phyloP scores from a whole-genome alignment of 2,797 vertebrate species.

The Centroberyx gerrardi region DNA sequence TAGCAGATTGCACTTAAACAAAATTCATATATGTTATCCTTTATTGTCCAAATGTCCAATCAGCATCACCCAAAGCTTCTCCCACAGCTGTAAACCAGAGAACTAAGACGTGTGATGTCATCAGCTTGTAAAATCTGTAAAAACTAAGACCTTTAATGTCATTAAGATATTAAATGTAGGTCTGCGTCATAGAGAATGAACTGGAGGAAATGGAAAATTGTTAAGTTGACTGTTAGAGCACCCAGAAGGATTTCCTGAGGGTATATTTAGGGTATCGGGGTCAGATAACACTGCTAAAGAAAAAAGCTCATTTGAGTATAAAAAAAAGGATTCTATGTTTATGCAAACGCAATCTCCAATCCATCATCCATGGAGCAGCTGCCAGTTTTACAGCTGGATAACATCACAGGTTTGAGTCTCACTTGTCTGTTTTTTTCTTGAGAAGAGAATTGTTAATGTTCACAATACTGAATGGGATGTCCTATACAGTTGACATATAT shows the following conservation, averaged over 20 bases:
- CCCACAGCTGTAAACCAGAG: too few species aligned
- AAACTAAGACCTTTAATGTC: not conserved
- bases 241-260: constrained; percentile 10
- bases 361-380: constrained; percentile 12
- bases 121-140: constrained; percentile 5
- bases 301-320: constrained; percentile 38
- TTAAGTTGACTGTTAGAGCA: constrained; percentile 24
- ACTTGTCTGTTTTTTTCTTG: constrained; percentile 3
- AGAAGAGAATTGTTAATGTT: not conserved
- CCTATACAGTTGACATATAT: constrained; percentile 10
- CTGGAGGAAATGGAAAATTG: not conserved
- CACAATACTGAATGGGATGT: not conserved
- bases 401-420: constrained; percentile 18
- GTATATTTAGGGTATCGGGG: not conserved
- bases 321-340: constrained; percentile 28
- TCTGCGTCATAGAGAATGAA: not conserved
- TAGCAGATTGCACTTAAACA: not conserved
- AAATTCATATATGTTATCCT: not conserved
- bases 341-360: constrained; percentile 29
- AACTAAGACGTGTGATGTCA: not conserved
- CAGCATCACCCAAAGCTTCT: not conserved
- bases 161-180: too few species aligned
- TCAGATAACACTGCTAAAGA: constrained; percentile 9
- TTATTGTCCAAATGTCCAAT: not conserved
- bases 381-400: not conserved